A percentile compares a stretch with the other conserved stretches of the same genome.
Evolutionary conservation across 2,113 vertebrate genomes (phyloP).

Genomic region (Aphyosemion australe): DNA sequence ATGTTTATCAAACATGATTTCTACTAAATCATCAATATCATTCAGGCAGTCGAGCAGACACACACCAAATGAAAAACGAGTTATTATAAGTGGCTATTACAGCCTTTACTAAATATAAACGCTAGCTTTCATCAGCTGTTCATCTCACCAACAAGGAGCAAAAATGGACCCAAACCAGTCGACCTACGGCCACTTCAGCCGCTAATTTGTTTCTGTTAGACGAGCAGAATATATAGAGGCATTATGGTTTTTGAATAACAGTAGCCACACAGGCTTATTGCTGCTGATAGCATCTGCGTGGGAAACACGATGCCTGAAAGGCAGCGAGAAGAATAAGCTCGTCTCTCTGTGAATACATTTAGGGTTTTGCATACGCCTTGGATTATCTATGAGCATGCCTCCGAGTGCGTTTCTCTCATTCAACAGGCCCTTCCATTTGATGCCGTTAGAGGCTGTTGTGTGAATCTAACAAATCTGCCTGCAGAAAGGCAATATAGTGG

Average conservation of each 20-base stretch:
- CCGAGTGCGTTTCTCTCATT: not conserved
- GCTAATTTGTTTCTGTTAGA: conserved; percentile 44
- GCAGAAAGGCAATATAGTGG: not conserved
- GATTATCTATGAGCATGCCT: not conserved
- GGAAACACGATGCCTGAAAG: conserved; percentile 50
- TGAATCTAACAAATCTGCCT: conserved; percentile 27
- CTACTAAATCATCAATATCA: conserved; percentile 43
- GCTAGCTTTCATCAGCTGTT: conserved; percentile 31
- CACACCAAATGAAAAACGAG: conserved; percentile 21
- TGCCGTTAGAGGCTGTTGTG: conserved; percentile 37
- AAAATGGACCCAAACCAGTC: conserved; percentile 14
- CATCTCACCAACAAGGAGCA: conserved; percentile 13
- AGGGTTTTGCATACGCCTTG: not conserved
- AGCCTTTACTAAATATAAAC: conserved; percentile 20
- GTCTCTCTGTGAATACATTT: conserved; percentile 42
- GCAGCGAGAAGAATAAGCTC: conserved; percentile 40
- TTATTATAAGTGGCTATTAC: conserved; percentile 33
- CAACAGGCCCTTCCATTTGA: conserved; percentile 24
- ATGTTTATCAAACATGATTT: conserved; percentile 33
- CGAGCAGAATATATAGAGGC: conserved; percentile 37
- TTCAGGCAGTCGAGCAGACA: conserved; percentile 25
- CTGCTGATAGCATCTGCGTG: conserved; percentile 54
- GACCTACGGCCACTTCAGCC: conserved; percentile 24
- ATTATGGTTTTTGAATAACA: conserved; percentile 52
- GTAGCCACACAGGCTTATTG: conserved; percentile 44